Base-by-base conservation (phyloP, 1,140 invertebrate genomes). In the Penaeus vannamei region DNA sequence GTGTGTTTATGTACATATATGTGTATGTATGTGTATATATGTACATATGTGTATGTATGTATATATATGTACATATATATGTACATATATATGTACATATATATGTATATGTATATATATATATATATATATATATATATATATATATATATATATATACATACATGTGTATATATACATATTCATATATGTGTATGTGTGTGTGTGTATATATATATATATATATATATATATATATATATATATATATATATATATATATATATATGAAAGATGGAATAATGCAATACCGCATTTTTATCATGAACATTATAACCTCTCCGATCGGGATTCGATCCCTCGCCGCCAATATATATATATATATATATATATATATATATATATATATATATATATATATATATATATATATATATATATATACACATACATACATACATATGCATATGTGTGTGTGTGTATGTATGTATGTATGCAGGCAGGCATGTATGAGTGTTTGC, bases 71-170 rank as follows among this genome's bases (percentile, higher is more conserved):
- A 42, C 3, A 23, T 46, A 42, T n/a, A 42, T 12, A 84, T 23
- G 69, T 46, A 84, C 42, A 84, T 66, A 84, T 66, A 84, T 66
- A 84, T 66, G 69, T 46, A 69, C 42, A 84, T 46, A 69, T 66
- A 84, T 46, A 84, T 46, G 22, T 66, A 84, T 46, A 84, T 46
- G 69, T 46, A 84, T 66, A 76, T 32, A 22, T 7, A 76, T 29
- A 76, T 29, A 76, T 7, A 76, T 7, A 76, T 76, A 76, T 29
- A 76, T 32, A 76, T 1, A 26, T 76, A 76, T 32, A 22, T 76
- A 32, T 29, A 17, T 76, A 32, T 66, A 22, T 84, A 26, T 22
- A 7, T 84, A 42, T 64, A 42, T 64, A 23, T 76, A 1, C 32
- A 14, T 76, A 0, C 32, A 14, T 76, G 22, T 76, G 2, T 76